A percentile compares a stretch with the other conserved stretches of the same genome.
Conservation (phyloP, 2,113 vertebrate species). For the Callaeas wilsoni region DNA sequence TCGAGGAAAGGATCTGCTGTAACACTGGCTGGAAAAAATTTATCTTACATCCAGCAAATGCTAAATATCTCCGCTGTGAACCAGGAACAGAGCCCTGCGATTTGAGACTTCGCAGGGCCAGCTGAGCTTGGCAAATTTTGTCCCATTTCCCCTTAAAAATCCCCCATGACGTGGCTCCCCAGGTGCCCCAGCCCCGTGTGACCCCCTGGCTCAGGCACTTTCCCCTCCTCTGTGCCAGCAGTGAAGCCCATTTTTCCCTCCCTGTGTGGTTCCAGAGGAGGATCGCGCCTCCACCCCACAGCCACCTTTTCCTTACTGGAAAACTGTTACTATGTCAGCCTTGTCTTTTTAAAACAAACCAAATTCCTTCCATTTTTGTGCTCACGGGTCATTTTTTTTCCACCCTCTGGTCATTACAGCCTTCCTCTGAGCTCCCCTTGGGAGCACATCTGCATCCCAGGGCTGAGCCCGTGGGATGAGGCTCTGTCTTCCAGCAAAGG, state of each 20-base stretch:
- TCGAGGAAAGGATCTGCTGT: not conserved
- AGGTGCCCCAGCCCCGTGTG: rapidly evolving
- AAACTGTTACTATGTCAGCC: not conserved
- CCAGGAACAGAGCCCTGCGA: not conserved
- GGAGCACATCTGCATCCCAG: not conserved
- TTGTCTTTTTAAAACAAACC: not conserved
- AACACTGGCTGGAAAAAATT: rapidly evolving
- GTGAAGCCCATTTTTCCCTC: rapidly evolving
- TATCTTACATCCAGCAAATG: not conserved
- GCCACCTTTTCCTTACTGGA: not conserved
- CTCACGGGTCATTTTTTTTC: not conserved
- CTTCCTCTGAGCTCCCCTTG: not conserved
- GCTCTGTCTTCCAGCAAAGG: rapidly evolving
- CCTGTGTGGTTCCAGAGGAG: rapidly evolving
- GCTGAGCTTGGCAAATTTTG: not conserved
- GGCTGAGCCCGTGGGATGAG: not conserved
- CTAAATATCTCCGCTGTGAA: not conserved
- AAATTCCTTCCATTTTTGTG: not conserved
- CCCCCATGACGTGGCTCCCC: rapidly evolving
- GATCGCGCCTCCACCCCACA: rapidly evolving
- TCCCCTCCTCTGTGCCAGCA: not conserved
- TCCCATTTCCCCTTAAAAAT: not conserved
- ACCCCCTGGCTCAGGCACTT: no score
- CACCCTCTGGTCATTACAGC: not conserved
- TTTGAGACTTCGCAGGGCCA: not conserved